Base-by-base conservation (phyloP, 1,140 invertebrate genomes). In the Galendromus occidentalis region DNA sequence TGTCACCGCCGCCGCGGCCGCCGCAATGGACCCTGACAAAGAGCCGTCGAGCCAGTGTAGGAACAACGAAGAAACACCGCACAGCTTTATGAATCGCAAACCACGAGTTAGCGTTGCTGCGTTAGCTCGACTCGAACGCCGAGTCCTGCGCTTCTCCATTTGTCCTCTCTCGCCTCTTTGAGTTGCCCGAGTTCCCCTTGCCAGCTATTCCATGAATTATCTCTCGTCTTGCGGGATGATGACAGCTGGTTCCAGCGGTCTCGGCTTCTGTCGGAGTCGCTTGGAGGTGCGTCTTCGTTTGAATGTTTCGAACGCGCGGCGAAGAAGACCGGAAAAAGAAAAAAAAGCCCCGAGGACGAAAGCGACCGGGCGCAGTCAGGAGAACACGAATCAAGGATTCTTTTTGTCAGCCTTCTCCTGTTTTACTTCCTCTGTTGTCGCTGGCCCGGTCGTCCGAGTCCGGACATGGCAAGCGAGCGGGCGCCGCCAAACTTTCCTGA, bases 181-280 rank as follows among this genome's bases (percentile, higher is more conserved):
- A 39, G 4, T 39, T 9, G 4, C 33, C 4, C 9, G 33, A 6
- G 33, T 39, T 39, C 9, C 33, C n/a, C 33, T 39, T 6, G 51
- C 51, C 33, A 59, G 51, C 51, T 59, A 59, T 59, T 59, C 51
- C 51, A 59, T 59, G 25, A 59, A 59, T 59, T 20, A 59, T 59
- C 51, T 59, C 25, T 59, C 25, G 51, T 59, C 51, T 59, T 59
- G 51, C 20, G 25, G 12, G 25, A 25, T 59, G 25, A 17, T 59
- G 51, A 59, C 51, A 59, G 51, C 20, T 17, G 33, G n/a, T 59
- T 33, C 25, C 22, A 22, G 6, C 22, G 25, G n/a, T n/a, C n/a
- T n/a, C n/a, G n/a, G n/a, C n/a, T n/a, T n/a, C 51, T 25, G 51
- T 22, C 9, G 51, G 4, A 7, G 25, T 33, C 51, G 14, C 51